Evolutionary conservation across 2,888 invertebrate genomes (phyloP).

Genomic region (Zhuqinia jingwanae): DNA sequence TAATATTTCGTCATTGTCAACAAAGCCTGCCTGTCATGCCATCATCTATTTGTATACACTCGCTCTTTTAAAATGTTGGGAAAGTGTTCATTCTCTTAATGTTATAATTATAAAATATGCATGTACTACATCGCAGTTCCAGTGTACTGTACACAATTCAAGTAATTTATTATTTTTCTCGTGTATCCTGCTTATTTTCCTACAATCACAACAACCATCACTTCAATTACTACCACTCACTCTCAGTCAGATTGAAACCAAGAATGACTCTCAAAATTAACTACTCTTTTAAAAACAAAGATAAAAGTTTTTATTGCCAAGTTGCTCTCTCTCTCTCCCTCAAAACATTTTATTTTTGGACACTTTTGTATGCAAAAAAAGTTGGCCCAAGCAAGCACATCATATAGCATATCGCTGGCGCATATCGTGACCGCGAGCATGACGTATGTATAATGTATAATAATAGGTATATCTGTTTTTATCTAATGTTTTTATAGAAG

Average conservation of each 20-base stretch:
- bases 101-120: background rate
- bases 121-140: background rate
- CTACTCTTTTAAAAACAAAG: slow-evolving; percentile 40
- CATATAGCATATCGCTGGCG: background rate
- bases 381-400: background rate
- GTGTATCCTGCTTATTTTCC: slow-evolving; percentile 14
- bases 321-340: slow-evolving; percentile 1
- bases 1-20: slow-evolving; percentile 72
- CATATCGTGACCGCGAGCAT: slow-evolving; percentile 31
- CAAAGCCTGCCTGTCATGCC: slow-evolving; percentile 40
- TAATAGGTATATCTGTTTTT: slow-evolving; percentile 46
- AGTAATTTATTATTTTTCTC: slow-evolving; percentile 9
- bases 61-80: background rate
- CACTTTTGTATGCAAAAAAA: background rate
- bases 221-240: background rate
- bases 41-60: slow-evolving; percentile 1
- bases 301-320: slow-evolving; percentile 52
- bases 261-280: slow-evolving; percentile 3
- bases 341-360: background rate
- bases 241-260: background rate
- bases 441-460: no score
- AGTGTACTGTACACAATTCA: background rate
- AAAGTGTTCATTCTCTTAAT: background rate
- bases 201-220: slow-evolving; percentile 10
- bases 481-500: background rate